phyloP scores from a whole-genome alignment of 2,113 vertebrate genomes.

The Rattus norvegicus region GRCr8 NC_086033.1:14002501-14003000 shows the following conservation, averaged over 20 bases:
- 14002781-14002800: background rate
- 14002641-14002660: background rate
- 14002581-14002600: background rate
- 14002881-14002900: background rate
- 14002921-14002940: background rate
- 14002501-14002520: background rate
- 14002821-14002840: background rate
- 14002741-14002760: background rate
- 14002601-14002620: background rate
- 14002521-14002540: background rate
- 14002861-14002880: no score
- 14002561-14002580: background rate
- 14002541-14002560: background rate
- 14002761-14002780: background rate
- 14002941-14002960: background rate
- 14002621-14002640: background rate
- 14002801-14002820: background rate
- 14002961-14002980: background rate
- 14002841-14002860: background rate
- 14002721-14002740: background rate
- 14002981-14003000: accelerated
- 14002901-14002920: background rate
- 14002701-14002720: background rate
- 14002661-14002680: background rate
- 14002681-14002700: background rate